Conservation (phyloP, 2,888 invertebrate species). For the Drosophila paracracens region DNA sequence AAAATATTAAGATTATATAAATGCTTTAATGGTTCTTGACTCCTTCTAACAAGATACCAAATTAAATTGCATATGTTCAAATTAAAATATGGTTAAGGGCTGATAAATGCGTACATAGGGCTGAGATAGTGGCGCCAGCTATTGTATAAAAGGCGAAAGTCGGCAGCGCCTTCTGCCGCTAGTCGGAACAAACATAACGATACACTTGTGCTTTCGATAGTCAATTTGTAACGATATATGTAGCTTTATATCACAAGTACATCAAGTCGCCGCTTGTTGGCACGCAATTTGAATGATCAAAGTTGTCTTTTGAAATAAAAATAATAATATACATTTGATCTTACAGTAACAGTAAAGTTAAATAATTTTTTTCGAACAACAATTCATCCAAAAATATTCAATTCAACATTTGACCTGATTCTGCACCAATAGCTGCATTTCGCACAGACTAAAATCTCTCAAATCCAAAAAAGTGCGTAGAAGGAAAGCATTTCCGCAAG, state of each 20-base stretch:
- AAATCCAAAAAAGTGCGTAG: not conserved
- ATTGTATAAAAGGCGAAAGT: not conserved
- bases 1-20: not conserved
- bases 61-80: not conserved
- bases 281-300: not conserved
- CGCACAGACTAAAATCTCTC: not conserved
- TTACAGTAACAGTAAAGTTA: not conserved
- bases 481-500: not conserved
- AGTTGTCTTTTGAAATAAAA: not conserved
- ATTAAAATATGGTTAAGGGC: not conserved
- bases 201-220: not conserved
- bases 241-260: not conserved
- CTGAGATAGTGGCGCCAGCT: not conserved
- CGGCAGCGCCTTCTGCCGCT: not conserved
- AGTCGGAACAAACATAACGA: not conserved
- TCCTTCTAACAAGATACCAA: not conserved
- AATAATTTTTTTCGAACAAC: not conserved
- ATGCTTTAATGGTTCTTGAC: not conserved
- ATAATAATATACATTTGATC: not conserved
- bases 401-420: not conserved
- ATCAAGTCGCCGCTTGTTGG: not conserved
- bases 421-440: not conserved
- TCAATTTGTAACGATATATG: not conserved
- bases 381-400: not conserved
- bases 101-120: not conserved